Evolutionary conservation across 2,888 invertebrate species (phyloP), one percentile per base, ranked within the genome.

Genomic region (Coremacera marginata): DNA sequence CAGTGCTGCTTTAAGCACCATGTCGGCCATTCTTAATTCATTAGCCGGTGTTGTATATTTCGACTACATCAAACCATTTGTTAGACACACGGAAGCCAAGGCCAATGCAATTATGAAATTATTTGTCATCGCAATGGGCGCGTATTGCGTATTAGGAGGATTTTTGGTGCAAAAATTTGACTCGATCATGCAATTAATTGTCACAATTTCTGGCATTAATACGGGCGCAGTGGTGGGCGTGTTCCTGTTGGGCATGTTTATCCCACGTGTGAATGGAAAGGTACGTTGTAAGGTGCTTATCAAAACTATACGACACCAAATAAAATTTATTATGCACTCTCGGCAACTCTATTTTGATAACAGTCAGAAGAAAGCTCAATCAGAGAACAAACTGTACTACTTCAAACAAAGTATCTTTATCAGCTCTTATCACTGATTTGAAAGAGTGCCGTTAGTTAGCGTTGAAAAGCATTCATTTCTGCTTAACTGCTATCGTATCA

Each of bases 191-290:
- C 91, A 92, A 87, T 86, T 90, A 3, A 85, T 89, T 4, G 82
- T 89, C 5, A 90, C 90, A 5, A 88, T 90, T 16, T 86, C 89
- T 51, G 91, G 91, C 9, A 87, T 91, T 19, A 89, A 89, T 25
- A 90, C 92, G 0, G 93, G 94, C 1, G 92, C 93, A 11, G 91
- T 93, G 5, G 91, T 93, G 77, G 94, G 93, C 1, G 90, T 93
- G 0, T 94, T 94, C 83, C 90, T 92, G 5, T 85, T 94, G 49
- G 94, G 94, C n/a, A 92, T 94, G 91, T 89, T 94, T 80, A 89
- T 93, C 76, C 94, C 94, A 0, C 93, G 92, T 88, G 90, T 91
- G 2, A 92, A 92, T 84, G 90, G 86, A 7, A 87, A 85, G 81
- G 89, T 85, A 78, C 49, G 73, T 60, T 16, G 16, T 62, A n/a